A percentile compares a stretch with the other conserved stretches of the same genome.
phyloP scores from a whole-genome alignment of 1,140 invertebrate species.

The Homarus americanus region DNA sequence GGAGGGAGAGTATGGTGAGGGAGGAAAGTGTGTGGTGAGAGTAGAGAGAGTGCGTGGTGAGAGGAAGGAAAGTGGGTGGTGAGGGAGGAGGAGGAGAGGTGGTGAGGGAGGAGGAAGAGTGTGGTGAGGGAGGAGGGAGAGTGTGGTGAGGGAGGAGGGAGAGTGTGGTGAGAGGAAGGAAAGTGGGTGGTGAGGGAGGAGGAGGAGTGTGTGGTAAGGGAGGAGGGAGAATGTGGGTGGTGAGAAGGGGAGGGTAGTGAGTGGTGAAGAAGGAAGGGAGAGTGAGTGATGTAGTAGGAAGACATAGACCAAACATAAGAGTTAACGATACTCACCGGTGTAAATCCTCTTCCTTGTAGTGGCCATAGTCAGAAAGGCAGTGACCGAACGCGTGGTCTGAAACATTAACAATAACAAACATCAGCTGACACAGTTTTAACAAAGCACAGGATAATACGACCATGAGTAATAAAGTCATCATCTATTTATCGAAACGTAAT shows the following conservation, averaged over 20 bases:
- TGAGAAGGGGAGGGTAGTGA: not conserved
- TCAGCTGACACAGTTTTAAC: not conserved
- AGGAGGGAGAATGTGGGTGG: not conserved
- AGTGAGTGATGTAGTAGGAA: not conserved
- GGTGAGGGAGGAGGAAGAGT: no score
- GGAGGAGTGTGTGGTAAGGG: not conserved
- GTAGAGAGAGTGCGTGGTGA: no score
- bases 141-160: conserved; percentile 11
- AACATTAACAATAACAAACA: not conserved
- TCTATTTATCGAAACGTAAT: not conserved
- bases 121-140: not conserved
- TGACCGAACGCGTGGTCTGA: conserved; percentile 59
- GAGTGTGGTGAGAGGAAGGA: not conserved
- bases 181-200: not conserved
- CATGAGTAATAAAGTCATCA: not conserved
- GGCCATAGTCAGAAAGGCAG: conserved; percentile 49
- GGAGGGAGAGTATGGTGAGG: no score
- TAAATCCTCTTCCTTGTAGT: conserved; percentile 39
- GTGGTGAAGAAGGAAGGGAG: not conserved
- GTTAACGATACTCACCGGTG: conserved; percentile 15
- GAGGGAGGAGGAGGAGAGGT: no score
- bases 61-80: no score
- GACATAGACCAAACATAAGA: no score
- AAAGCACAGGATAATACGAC: not conserved
- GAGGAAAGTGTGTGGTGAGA: no score